A percentile compares a stretch with the other conserved stretches of the same genome.
Evolutionary conservation across 2,113 vertebrate species (phyloP).

Genomic region (Daphoenositta chrysoptera): DNA sequence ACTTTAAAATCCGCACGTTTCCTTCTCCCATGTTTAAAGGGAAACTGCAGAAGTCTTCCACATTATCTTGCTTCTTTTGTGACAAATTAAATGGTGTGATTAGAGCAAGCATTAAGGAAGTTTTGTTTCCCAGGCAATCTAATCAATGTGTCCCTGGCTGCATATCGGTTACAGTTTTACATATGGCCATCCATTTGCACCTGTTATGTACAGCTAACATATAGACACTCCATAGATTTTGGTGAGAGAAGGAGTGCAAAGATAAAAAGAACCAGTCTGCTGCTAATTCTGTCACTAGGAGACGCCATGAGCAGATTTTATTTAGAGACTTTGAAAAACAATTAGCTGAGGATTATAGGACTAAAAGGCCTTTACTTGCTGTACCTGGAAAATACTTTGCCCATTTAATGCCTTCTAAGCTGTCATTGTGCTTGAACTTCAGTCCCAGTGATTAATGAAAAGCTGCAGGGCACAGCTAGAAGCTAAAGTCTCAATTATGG

Average conservation of each 20-base stretch:
- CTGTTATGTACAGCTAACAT: constrained; percentile 73
- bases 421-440: constrained; percentile 90
- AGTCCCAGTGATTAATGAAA: constrained; percentile 97
- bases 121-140: constrained; percentile 71
- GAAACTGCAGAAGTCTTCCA: constrained; percentile 21
- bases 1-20: background rate
- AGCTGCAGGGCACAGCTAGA: constrained; percentile 97
- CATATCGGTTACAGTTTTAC: constrained; percentile 77
- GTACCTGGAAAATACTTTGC: constrained; percentile 91
- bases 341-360: constrained; percentile 89
- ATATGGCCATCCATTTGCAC: constrained; percentile 71
- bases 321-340: constrained; percentile 85
- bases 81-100: constrained; percentile 77
- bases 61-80: constrained; percentile 66
- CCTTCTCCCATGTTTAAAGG: background rate
- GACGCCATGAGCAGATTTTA: constrained; percentile 77
- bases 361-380: constrained; percentile 83
- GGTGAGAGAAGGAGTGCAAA: constrained; percentile 63
- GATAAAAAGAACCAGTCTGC: constrained; percentile 69
- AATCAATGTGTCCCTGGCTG: constrained; percentile 72
- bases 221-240: constrained; percentile 65
- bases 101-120: constrained; percentile 72
- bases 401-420: constrained; percentile 88
- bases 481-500: constrained; percentile 99
- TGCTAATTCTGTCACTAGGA: constrained; percentile 80